Conservation (phyloP, 1,140 invertebrate genomes). For the Temnothorax nylanderi region DNA sequence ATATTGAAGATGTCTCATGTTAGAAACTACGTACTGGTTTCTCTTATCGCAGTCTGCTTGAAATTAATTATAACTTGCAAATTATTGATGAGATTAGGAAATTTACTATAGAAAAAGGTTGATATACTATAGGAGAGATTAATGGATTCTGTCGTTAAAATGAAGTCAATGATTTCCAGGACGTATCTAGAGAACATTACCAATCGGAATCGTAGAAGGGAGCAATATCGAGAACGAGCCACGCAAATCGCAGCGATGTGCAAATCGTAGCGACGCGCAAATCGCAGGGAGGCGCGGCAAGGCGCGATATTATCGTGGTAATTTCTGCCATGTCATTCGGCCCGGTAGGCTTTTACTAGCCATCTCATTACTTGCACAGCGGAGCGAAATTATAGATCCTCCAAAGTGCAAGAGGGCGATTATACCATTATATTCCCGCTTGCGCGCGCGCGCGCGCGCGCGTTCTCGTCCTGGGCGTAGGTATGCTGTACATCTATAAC, state of each 20-base stretch:
- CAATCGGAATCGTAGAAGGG: neutral
- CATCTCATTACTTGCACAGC: conserved; percentile 36
- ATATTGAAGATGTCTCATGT: neutral
- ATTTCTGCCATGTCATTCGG: conserved; percentile 40
- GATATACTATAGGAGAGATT: neutral
- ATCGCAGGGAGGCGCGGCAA: conserved; percentile 19
- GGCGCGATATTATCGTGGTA: conserved; percentile 38
- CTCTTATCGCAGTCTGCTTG: neutral
- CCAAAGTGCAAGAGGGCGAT: conserved; percentile 43
- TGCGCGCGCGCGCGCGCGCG: neutral
- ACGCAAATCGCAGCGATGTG: neutral
- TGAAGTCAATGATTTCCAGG: neutral
- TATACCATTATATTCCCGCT: conserved; percentile 10
- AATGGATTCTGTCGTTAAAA: neutral
- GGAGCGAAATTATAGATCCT: conserved; percentile 51
- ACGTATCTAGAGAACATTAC: neutral
- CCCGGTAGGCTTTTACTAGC: conserved; percentile 29
- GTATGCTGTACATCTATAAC: conserved; percentile 41
- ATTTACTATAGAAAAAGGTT: neutral
- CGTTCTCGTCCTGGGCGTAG: conserved; percentile 10
- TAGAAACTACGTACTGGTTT: neutral
- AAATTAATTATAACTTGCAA: neutral
- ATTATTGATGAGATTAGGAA: neutral
- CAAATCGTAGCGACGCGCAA: conserved; percentile 8
- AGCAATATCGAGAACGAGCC: neutral